phyloP scores from a whole-genome alignment of 2,888 invertebrate species.

The Apamea anceps region DNA sequence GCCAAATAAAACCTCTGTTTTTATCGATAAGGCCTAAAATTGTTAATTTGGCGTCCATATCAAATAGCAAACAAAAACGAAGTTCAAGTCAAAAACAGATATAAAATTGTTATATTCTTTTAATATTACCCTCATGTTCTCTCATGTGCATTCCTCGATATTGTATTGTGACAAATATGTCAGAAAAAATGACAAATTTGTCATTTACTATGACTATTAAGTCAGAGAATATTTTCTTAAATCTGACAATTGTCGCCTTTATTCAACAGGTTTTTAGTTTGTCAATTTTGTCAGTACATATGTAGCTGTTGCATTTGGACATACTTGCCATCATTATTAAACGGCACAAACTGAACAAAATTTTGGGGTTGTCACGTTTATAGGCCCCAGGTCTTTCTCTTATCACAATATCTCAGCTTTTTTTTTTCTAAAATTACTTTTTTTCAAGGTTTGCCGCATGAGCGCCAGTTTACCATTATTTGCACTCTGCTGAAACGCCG shows the following conservation, averaged over 20 bases:
- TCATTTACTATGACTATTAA: no score
- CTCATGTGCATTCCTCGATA: background rate
- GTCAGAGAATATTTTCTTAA: no score
- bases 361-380: background rate
- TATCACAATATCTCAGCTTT: background rate
- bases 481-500: conserved; percentile 96
- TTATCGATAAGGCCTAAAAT: no score
- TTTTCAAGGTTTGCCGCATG: conserved; percentile 94
- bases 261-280: background rate
- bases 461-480: conserved; percentile 97
- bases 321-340: background rate
- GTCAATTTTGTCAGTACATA: background rate
- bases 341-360: background rate
- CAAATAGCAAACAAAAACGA: no score
- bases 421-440: background rate
- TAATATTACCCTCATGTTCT: background rate
- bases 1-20: no score
- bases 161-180: no score
- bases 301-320: background rate
- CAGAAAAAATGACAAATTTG: no score
- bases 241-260: background rate
- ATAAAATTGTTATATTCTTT: background rate
- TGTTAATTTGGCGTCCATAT: no score
- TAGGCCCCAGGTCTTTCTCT: background rate
- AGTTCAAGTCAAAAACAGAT: background rate